phyloP scores from a whole-genome alignment of 2,797 vertebrate species.

The Lacerta agilis region DNA sequence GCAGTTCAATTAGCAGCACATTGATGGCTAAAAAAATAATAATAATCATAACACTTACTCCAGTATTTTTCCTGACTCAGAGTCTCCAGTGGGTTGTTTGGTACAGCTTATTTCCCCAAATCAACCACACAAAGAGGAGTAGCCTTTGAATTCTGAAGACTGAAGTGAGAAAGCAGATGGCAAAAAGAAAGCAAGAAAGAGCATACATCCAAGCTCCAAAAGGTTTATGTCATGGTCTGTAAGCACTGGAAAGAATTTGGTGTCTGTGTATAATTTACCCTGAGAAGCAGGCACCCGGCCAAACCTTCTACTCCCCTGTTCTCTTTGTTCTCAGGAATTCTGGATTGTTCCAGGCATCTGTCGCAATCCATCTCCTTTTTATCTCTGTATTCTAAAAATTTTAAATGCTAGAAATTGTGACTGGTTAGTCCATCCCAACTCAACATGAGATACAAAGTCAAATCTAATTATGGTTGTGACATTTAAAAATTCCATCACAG shows the following conservation, averaged over 20 bases:
- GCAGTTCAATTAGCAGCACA: not conserved
- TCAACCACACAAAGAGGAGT: slow-evolving; percentile 24
- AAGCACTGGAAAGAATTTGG: slow-evolving; percentile 51
- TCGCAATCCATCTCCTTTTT: slow-evolving; percentile 3
- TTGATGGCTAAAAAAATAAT: not conserved
- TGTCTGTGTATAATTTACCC: slow-evolving; percentile 42
- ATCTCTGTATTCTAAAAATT: slow-evolving; percentile 6
- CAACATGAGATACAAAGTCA: not conserved
- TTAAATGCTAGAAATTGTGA: not conserved
- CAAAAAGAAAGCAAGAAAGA: slow-evolving; percentile 19
- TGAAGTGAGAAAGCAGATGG: slow-evolving; percentile 64
- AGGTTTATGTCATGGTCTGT: slow-evolving; percentile 39
- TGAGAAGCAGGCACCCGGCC: slow-evolving; percentile 40
- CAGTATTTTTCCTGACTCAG: not conserved
- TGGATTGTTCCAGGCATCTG: not conserved
- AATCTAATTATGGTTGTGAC: not conserved
- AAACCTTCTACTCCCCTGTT: slow-evolving; percentile 36
- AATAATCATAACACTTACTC: not conserved
- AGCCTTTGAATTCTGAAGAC: slow-evolving; percentile 45
- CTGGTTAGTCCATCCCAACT: not conserved
- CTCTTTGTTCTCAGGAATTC: slow-evolving; percentile 32
- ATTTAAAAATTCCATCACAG: too few relatives aligned
- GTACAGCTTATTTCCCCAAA: slow-evolving; percentile 40
- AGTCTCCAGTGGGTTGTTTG: not conserved
- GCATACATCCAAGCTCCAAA: slow-evolving; percentile 45